phyloP scores from a whole-genome alignment of 1,140 invertebrate species.

The Leucophenga varia region DNA sequence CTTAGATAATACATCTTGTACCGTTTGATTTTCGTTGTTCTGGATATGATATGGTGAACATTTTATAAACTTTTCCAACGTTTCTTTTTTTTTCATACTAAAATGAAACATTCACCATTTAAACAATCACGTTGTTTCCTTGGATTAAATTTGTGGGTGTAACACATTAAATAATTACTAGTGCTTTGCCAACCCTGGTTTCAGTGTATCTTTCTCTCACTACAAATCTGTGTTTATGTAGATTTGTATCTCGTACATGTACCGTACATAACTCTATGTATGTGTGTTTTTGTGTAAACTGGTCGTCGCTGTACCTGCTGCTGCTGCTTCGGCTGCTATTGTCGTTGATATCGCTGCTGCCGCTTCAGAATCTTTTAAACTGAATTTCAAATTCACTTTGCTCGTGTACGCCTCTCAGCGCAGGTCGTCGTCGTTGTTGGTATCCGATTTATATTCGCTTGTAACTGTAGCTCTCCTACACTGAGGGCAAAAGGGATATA shows the following conservation, averaged over 20 bases:
- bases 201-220: constrained; percentile 4
- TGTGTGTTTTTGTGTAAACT: neutral
- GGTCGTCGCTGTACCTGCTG: constrained; percentile 23
- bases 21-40: too few species aligned
- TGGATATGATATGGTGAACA: too few species aligned
- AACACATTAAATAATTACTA: too few species aligned
- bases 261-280: too few species aligned
- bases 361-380: constrained; percentile 2
- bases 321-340: constrained; percentile 17
- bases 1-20: too few species aligned
- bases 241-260: too few species aligned
- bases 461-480: neutral
- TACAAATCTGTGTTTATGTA: constrained; percentile 16
- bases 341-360: too few species aligned
- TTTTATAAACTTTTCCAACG: too few species aligned
- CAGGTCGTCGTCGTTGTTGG: constrained; percentile 13
- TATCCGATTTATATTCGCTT: constrained; percentile 1
- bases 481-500: neutral
- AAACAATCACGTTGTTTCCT: too few species aligned
- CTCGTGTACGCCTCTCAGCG: neutral
- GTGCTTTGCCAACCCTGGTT: neutral
- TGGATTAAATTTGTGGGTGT: constrained; percentile 17
- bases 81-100: too few species aligned
- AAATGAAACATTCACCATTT: too few species aligned
- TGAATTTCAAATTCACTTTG: constrained; percentile 13